Evolutionary conservation across 2,113 vertebrate genomes (phyloP).

Genomic region (Eudyptes chrysolophus): DNA sequence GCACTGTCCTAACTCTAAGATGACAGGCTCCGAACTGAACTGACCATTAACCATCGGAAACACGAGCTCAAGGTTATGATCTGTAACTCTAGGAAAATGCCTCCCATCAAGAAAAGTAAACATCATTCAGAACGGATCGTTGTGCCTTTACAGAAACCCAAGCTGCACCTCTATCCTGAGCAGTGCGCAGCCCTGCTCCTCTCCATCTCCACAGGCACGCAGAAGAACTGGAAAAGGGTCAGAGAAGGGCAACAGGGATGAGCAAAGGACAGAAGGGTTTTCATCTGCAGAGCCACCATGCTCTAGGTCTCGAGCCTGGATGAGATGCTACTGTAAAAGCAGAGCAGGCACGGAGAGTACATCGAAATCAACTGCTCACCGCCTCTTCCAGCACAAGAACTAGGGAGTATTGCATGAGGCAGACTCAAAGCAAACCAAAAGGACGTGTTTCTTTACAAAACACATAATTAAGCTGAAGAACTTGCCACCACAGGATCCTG

Average conservation of each 20-base stretch:
- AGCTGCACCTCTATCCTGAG: neutral
- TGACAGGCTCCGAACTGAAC: neutral
- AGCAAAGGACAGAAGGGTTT: neutral
- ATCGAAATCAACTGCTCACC: neutral
- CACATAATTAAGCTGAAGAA: neutral
- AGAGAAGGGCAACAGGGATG: neutral
- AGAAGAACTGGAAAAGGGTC: neutral
- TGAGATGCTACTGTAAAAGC: neutral
- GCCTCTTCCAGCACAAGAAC: neutral
- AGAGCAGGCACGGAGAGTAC: neutral
- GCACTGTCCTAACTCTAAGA: neutral
- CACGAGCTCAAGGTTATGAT: fast-evolving
- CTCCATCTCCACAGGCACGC: neutral
- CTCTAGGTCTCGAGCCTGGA: neutral
- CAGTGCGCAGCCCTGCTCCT: neutral
- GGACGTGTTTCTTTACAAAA: neutral
- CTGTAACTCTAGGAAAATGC: neutral
- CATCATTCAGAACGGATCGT: neutral
- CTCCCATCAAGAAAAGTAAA: neutral
- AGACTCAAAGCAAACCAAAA: neutral
- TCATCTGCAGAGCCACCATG: neutral
- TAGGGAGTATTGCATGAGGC: neutral
- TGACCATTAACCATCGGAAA: neutral
- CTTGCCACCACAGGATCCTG: neutral
- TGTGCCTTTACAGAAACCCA: neutral